Base-by-base conservation (phyloP, 2,797 vertebrate genomes). In the Morus bassanus region DNA sequence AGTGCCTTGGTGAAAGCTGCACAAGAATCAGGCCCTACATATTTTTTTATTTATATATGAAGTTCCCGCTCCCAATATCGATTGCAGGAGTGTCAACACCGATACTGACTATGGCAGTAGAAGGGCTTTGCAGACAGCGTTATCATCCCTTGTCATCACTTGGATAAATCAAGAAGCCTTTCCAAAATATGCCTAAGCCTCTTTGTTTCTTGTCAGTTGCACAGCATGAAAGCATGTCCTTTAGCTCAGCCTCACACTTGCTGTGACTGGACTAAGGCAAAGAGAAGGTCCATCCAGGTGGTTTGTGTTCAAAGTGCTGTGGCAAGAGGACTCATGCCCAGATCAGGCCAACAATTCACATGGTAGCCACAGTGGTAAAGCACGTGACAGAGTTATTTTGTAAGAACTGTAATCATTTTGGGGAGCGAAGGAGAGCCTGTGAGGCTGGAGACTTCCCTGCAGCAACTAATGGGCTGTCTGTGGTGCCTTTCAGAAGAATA, bases 161-260 rank as follows among this genome's bases (percentile, higher is more conserved):
- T 21, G 23, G 5, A n/a, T 86, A 91, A 84, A 81, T 64, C 46
- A 80, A 85, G 59, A 73, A 70, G 22, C 51, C 24, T 17, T 73
- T 9, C 37, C 46, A 50, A 89, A 19, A 45, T 13, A 57, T 6
- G 18, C 4, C 9, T 31, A 70, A 45, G 23, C 11, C 5, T 60
- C 60, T 67, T 77, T 41, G n/a, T 37, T 33, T 72, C 53, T 45
- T 33, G 28, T 19, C 57, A 70, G 28, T 41, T 37, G 13, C 5
- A 6, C 0, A 2, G 25, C 51, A 56, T 5, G 11, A 11, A 28
- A 43, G 19, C 21, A 9, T 1, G 2, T 63, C 39, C 39, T 87
- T 37, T 22, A 59, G 35, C 48, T 94, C 75, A 60, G 35, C 79
- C 37, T 90, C 4, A 2, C 0, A 0, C 27, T 56, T 83, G 46